Conservation (phyloP, 1,140 invertebrate species). For the Semibalanus balanoides region DNA sequence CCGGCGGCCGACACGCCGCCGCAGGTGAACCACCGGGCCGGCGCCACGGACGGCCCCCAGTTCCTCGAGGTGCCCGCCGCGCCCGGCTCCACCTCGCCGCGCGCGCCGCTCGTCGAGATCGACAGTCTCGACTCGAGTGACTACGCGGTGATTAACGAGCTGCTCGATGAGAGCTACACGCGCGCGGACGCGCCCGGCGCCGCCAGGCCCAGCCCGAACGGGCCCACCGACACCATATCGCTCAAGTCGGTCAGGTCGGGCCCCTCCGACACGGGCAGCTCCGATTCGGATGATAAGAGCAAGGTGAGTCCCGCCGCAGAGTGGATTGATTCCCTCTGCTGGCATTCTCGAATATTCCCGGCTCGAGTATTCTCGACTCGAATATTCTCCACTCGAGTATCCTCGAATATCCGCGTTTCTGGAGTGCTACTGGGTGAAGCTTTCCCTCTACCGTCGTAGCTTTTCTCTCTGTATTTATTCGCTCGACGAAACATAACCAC, state of each 20-base stretch:
- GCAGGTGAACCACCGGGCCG: neutral
- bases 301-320: neutral
- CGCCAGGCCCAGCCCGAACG: neutral
- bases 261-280: neutral
- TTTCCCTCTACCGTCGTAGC: no score
- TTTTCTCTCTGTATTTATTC: no score
- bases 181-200: neutral
- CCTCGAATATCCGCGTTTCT: no score
- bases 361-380: no score
- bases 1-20: neutral
- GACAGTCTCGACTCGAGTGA: constrained; percentile 10
- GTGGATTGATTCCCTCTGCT: neutral
- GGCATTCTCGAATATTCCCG: no score
- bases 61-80: neutral
- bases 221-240: neutral
- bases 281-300: neutral
- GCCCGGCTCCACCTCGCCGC: constrained; percentile 2
- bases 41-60: no score
- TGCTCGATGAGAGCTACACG: constrained; percentile 4
- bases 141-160: constrained; percentile 8
- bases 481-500: no score
- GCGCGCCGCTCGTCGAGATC: constrained; percentile 7
- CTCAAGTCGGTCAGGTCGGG: neutral
- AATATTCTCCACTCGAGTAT: no score
- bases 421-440: no score